Conservation (phyloP, 2,888 invertebrate genomes). For the Sphaerophoria rueppellii region DNA sequence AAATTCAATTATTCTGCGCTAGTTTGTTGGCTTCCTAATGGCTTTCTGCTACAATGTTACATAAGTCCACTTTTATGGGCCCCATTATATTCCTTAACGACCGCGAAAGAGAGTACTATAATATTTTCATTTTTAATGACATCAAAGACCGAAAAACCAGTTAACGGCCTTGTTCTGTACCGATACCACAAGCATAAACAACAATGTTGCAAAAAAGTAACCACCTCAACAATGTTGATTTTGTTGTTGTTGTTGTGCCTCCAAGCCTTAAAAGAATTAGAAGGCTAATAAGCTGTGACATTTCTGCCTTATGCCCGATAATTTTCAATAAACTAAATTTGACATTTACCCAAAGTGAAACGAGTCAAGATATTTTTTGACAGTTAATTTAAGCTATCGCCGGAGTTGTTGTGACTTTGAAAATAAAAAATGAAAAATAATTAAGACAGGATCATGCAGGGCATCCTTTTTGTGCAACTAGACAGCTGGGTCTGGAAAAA, state of each 20-base stretch:
- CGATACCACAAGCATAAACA: background rate
- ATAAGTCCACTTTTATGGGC: constrained; percentile 16
- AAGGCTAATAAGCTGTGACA: constrained; percentile 29
- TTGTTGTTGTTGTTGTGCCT: background rate
- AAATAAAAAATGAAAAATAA: constrained; percentile 45
- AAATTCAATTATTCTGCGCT: background rate
- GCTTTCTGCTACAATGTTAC: background rate
- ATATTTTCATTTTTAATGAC: constrained; percentile 4
- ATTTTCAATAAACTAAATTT: constrained; percentile 26
- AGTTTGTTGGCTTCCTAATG: background rate
- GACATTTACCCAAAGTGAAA: constrained; percentile 1
- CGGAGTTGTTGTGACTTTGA: constrained; percentile 1
- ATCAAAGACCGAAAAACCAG: constrained; percentile 2
- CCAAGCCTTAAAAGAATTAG: constrained; percentile 2
- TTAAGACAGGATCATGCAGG: constrained; percentile 60
- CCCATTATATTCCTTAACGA: constrained; percentile 28
- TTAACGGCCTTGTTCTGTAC: background rate
- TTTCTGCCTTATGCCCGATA: constrained; percentile 1
- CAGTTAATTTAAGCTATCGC: constrained; percentile 14
- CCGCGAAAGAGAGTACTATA: constrained; percentile 7
- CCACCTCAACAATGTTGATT: background rate
- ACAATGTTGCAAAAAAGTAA: constrained; percentile 28
- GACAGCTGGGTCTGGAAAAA: constrained; percentile 8
- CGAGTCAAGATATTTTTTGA: constrained; percentile 18
- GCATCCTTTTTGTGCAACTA: constrained; percentile 33